These are phyloP conservation scores for Drosophila lacteicornis DNA, from an alignment of 1,140 invertebrate species.

Conservation along the genomic window DNA sequence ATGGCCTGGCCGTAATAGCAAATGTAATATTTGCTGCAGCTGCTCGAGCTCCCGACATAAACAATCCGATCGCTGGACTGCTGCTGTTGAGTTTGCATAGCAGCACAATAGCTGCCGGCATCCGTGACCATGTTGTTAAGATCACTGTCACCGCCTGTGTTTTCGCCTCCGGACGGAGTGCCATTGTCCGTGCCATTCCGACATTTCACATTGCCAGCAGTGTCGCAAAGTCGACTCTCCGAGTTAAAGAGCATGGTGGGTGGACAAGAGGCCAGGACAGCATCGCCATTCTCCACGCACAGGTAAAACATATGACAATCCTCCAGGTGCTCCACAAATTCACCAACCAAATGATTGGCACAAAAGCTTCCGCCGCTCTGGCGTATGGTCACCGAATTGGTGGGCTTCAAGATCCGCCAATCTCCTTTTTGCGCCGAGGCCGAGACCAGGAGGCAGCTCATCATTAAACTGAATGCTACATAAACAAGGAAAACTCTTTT, in stretches of 20 bases:
- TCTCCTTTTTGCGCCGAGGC: not conserved
- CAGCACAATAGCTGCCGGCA: conserved; percentile 62
- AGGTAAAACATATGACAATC: conserved; percentile 75
- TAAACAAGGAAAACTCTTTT: not conserved
- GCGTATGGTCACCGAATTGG: conserved; percentile 70
- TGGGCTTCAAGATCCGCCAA: conserved; percentile 53
- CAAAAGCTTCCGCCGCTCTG: conserved; percentile 60
- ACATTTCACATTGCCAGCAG: conserved; percentile 63
- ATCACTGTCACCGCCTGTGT: conserved; percentile 27
- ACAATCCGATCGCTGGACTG: conserved; percentile 59
- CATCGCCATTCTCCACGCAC: conserved; percentile 74
- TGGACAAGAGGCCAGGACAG: conserved; percentile 71
- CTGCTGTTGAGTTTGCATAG: conserved; percentile 16
- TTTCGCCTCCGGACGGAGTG: not conserved
- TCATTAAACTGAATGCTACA: conserved; percentile 10
- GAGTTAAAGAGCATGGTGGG: conserved; percentile 75
- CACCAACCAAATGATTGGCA: conserved; percentile 59
- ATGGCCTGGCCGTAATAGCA: conserved; percentile 80
- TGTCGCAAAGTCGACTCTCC: conserved; percentile 70
- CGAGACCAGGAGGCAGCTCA: not conserved
- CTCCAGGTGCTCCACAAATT: conserved; percentile 69
- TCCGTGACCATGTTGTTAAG: conserved; percentile 56
- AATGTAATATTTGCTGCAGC: conserved; percentile 73
- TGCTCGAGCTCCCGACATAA: conserved; percentile 68
- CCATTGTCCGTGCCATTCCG: conserved; percentile 33